Percentiles rank a stretch among this genome's conserved stretches.
Conservation (phyloP, 2,113 vertebrate genomes). For the Perca flavescens region DNA sequence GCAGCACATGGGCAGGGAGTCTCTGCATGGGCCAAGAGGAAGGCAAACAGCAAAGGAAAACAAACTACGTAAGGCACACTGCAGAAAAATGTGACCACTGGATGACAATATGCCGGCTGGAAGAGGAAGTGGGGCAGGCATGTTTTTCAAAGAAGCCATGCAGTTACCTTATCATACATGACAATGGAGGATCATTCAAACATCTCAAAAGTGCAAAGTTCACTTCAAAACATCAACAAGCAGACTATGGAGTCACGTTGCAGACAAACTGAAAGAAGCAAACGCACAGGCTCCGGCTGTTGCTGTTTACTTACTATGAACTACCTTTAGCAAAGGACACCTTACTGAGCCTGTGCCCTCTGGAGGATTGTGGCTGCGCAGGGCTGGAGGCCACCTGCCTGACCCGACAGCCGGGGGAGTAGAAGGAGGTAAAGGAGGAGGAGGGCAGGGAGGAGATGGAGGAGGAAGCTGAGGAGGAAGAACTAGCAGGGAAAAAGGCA, state of each 20-base stretch:
- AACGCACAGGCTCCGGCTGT: conserved; percentile 59
- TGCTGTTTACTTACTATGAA: conserved; percentile 85
- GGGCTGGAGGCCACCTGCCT: conserved; percentile 79
- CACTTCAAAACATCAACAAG: conserved; percentile 72
- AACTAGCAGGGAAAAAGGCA: conserved; percentile 77
- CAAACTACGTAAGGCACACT: conserved; percentile 10
- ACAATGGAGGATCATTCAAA: conserved; percentile 47
- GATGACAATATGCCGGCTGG: conserved; percentile 54
- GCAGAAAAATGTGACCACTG: conserved; percentile 69
- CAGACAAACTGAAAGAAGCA: conserved; percentile 48
- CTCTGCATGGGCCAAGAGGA: conserved; percentile 38
- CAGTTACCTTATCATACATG: conserved; percentile 62
- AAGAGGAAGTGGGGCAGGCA: conserved; percentile 48
- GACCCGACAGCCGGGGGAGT: conserved; percentile 71
- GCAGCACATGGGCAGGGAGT: conserved; percentile 60
- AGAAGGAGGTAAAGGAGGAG: conserved; percentile 54
- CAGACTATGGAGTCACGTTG: conserved; percentile 51
- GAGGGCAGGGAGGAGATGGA: conserved; percentile 70
- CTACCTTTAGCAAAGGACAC: conserved; percentile 82
- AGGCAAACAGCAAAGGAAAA: conserved; percentile 47
- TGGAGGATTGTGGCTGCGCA: conserved; percentile 76
- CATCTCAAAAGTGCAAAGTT: conserved; percentile 65
- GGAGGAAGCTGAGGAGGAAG: conserved; percentile 73
- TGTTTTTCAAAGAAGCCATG: conserved; percentile 76
- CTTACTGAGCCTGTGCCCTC: conserved; percentile 83